Conservation (phyloP, 2,888 invertebrate genomes). For the Cephonodes hylas region DNA sequence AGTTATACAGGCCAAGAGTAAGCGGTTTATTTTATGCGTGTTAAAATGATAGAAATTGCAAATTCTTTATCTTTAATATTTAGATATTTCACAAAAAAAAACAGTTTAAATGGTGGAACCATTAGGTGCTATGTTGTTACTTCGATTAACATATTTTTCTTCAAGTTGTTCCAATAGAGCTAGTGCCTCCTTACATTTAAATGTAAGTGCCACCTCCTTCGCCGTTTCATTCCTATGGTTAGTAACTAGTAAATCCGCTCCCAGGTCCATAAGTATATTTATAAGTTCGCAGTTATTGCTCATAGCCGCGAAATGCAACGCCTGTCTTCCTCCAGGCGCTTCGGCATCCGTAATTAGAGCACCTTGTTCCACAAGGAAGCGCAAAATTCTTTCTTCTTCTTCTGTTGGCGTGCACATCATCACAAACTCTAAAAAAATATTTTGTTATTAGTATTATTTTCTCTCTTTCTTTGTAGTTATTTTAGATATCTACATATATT, state of each 20-base stretch:
- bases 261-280: slow-evolving; percentile 50
- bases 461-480: too few relatives aligned
- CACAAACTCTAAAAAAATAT: slow-evolving; percentile 71
- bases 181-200: slow-evolving; percentile 50
- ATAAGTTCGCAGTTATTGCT: slow-evolving; percentile 64
- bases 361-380: slow-evolving; percentile 56
- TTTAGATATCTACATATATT: background rate
- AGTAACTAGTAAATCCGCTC: slow-evolving; percentile 49
- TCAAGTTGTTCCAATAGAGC: slow-evolving; percentile 39
- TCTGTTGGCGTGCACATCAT: slow-evolving; percentile 61
- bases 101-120: background rate
- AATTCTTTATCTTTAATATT: too few relatives aligned
- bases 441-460: too few relatives aligned
- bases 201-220: slow-evolving; percentile 57
- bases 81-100: too few relatives aligned
- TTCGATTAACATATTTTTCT: slow-evolving; percentile 2
- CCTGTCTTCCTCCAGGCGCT: slow-evolving; percentile 66
- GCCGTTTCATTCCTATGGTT: slow-evolving; percentile 67
- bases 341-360: slow-evolving; percentile 56
- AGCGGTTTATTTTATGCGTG: too few relatives aligned
- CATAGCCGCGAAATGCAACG: slow-evolving; percentile 77
- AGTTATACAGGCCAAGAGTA: too few relatives aligned
- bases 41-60: too few relatives aligned
- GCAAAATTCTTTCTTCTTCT: slow-evolving; percentile 60
- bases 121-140: background rate